Percentiles rank a stretch among this genome's conserved stretches.
Conservation (phyloP, 2,888 invertebrate species). For the Formica aserva region DNA sequence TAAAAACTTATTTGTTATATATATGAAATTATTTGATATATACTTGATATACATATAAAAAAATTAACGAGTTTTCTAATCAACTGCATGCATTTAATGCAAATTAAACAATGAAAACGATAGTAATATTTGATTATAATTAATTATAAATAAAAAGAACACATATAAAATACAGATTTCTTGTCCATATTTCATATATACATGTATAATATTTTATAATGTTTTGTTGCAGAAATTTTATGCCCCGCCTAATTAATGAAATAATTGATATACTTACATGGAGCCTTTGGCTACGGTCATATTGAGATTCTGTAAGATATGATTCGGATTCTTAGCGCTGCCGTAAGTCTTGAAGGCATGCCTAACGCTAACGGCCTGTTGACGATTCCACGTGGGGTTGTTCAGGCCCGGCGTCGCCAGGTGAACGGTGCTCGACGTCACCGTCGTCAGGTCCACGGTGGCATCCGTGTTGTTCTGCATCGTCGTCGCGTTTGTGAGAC, state of each 20-base stretch:
- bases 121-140: not conserved
- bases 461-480: constrained; percentile 78
- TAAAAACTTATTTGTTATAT: not conserved
- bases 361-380: constrained; percentile 95
- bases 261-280: constrained; percentile 90
- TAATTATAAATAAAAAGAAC: not conserved
- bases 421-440: constrained; percentile 76
- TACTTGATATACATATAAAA: not conserved
- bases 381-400: constrained; percentile 88
- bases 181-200: not conserved
- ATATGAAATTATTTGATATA: not conserved
- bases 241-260: not conserved
- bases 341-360: constrained; percentile 97
- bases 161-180: not conserved
- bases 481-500: constrained; percentile 75
- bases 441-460: constrained; percentile 74
- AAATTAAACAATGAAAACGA: not conserved
- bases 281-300: constrained; percentile 98
- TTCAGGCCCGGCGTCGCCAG: constrained; percentile 83
- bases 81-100: not conserved
- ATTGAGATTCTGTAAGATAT: constrained; percentile 94
- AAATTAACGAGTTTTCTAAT: not conserved
- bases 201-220: not conserved
- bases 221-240: not conserved
- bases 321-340: constrained; percentile 94